Conservation (phyloP, 2,113 vertebrate genomes). For the Chamaetylas fuelleborni region DNA sequence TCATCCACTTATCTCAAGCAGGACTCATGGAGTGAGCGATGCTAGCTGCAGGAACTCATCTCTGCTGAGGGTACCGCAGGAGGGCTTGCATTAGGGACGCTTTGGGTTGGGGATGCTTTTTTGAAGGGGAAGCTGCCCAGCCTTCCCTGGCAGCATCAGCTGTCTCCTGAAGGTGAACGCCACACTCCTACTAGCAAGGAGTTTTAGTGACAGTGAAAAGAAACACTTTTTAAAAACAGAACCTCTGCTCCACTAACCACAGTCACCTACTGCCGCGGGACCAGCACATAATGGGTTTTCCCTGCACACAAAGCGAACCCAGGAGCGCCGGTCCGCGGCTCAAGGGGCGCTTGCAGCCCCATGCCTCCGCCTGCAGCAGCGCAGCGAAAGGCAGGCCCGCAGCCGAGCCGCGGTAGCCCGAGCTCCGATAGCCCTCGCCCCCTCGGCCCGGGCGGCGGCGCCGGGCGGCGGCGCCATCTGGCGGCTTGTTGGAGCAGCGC, state of each 20-base stretch:
- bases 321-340: background rate
- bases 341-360: background rate
- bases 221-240: rapidly evolving
- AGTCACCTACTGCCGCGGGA: background rate
- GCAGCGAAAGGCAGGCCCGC: background rate
- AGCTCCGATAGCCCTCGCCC: background rate
- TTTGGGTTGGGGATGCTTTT: background rate
- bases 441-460: background rate
- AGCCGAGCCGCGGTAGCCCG: background rate
- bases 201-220: background rate
- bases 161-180: rapidly evolving
- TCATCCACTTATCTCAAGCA: background rate
- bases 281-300: rapidly evolving
- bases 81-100: rapidly evolving
- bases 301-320: rapidly evolving
- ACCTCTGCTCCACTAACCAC: background rate
- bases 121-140: background rate
- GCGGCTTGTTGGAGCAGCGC: background rate
- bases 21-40: rapidly evolving
- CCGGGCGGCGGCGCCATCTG: background rate
- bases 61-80: background rate
- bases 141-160: background rate
- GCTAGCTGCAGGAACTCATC: background rate
- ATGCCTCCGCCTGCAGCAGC: background rate
- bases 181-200: background rate